Percentiles rank a stretch among this genome's conserved stretches.
Evolutionary conservation across 2,797 vertebrate genomes (phyloP).

Genomic region (Sternarchorhynchus goeldii): DNA sequence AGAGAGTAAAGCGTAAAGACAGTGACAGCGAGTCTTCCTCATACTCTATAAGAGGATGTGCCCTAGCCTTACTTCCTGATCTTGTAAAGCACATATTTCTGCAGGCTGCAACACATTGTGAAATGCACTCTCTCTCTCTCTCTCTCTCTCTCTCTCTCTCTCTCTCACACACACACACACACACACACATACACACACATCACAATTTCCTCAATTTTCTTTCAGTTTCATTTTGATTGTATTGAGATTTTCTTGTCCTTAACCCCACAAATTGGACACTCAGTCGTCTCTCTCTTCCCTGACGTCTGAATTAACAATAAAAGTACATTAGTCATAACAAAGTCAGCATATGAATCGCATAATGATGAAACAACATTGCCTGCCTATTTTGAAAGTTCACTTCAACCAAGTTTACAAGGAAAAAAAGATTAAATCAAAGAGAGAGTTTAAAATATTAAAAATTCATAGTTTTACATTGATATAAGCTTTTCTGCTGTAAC

Average conservation of each 20-base stretch:
- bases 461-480: too few relatives aligned
- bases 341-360: constrained; percentile 4
- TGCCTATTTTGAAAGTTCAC: not conserved
- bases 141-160: constrained; percentile 21
- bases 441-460: not conserved
- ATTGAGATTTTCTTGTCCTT: not conserved
- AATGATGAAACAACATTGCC: constrained; percentile 1
- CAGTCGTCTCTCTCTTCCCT: constrained; percentile 4
- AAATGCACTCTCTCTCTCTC: not conserved
- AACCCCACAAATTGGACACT: not conserved
- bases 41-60: constrained; percentile 41
- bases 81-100: constrained; percentile 43
- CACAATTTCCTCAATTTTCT: constrained; percentile 35
- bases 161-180: constrained; percentile 12
- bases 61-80: constrained; percentile 39
- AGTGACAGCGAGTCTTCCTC: constrained; percentile 26
- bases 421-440: not conserved
- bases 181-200: constrained; percentile 24
- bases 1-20: not conserved
- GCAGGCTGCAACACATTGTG: too few relatives aligned
- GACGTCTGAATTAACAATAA: constrained; percentile 1
- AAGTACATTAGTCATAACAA: constrained; percentile 20
- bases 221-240: constrained; percentile 43
- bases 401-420: not conserved
- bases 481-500: too few relatives aligned